These are phyloP conservation scores for Andrena bicolor DNA, from an alignment of 2,888 invertebrate genomes.

Conservation along the genomic window DNA sequence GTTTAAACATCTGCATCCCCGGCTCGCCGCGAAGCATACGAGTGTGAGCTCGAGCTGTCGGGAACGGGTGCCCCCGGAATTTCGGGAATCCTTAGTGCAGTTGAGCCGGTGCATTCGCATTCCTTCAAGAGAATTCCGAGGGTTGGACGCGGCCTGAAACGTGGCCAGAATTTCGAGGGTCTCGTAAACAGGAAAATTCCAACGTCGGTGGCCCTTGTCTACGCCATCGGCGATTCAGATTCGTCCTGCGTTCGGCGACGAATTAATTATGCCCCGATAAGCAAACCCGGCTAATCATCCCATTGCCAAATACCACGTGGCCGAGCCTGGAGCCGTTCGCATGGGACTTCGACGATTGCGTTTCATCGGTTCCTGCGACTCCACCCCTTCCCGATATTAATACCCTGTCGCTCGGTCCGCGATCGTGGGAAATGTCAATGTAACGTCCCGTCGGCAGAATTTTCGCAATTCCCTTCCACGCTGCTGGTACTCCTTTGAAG, in stretches of 20 bases:
- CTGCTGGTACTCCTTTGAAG: neutral
- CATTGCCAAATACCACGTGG: neutral
- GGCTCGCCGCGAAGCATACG: constrained; percentile 31
- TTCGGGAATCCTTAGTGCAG: constrained; percentile 48
- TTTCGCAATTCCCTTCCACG: neutral
- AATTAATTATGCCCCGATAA: constrained; percentile 2
- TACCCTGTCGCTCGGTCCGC: neutral
- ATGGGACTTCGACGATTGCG: neutral
- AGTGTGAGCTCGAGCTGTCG: constrained; percentile 25
- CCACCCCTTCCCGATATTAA: neutral
- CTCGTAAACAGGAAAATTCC: constrained; percentile 27
- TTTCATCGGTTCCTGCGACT: neutral
- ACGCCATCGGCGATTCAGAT: constrained; percentile 1
- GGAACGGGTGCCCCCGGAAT: constrained; percentile 51
- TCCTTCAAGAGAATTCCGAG: constrained; percentile 48
- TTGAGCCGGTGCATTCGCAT: constrained; percentile 41
- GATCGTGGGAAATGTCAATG: neutral
- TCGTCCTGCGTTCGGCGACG: neutral
- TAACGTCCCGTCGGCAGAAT: neutral
- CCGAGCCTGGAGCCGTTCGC: neutral
- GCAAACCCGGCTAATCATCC: neutral
- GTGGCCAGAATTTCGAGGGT: constrained; percentile 39
- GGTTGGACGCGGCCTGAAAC: constrained; percentile 33
- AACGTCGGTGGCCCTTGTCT: neutral
- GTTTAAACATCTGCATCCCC: constrained; percentile 32